Evolutionary conservation across 2,113 vertebrate genomes (phyloP).

Genomic region (Crotalus horridus): DNA sequence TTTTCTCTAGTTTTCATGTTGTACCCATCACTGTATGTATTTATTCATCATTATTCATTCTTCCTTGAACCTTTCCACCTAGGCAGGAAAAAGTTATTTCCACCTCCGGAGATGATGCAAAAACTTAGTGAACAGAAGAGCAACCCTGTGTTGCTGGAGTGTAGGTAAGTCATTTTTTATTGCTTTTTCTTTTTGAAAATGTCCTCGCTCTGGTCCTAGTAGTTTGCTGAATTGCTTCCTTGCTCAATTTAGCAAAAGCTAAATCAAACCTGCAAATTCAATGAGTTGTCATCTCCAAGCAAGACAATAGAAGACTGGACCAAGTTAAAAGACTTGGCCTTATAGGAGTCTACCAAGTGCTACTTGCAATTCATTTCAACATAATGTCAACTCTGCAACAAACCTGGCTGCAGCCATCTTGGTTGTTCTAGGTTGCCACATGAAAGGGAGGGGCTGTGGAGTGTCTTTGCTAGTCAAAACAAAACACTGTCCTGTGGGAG

Average conservation of each 20-base stretch:
- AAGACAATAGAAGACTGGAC: not conserved
- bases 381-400: too few relatives aligned
- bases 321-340: not conserved
- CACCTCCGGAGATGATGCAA: not conserved
- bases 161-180: constrained; percentile 12
- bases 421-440: too few relatives aligned
- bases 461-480: too few relatives aligned
- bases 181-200: not conserved
- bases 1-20: not conserved
- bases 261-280: not conserved
- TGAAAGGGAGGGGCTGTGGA: too few relatives aligned
- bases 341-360: not conserved
- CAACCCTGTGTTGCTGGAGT: not conserved
- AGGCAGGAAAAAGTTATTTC: constrained; percentile 20
- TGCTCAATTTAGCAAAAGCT: not conserved
- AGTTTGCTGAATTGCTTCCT: not conserved
- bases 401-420: too few relatives aligned
- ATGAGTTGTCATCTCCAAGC: not conserved
- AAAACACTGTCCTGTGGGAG: too few relatives aligned
- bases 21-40: not conserved
- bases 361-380: not conserved
- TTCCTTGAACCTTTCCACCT: not conserved
- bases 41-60: not conserved
- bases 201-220: not conserved
- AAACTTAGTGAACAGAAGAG: not conserved